Conservation (phyloP, 2,888 invertebrate genomes). For the Bedellia somnulentella region DNA sequence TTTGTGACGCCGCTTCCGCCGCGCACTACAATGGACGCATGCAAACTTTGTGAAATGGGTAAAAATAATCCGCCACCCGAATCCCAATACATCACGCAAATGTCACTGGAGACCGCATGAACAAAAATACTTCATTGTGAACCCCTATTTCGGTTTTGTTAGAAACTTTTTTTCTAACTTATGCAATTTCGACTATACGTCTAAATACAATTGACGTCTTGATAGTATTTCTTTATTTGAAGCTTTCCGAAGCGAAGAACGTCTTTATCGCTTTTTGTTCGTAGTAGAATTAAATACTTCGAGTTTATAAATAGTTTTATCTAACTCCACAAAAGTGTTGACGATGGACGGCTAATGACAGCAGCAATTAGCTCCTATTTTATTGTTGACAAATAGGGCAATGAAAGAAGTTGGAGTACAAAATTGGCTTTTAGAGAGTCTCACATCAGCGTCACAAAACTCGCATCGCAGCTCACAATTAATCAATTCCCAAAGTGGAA, state of each 20-base stretch:
- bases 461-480: conserved; percentile 24
- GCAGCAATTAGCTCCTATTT: conserved; percentile 30
- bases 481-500: conserved; percentile 51
- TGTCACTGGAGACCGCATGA: conserved; percentile 56
- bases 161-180: conserved; percentile 44
- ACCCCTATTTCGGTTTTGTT: conserved; percentile 36
- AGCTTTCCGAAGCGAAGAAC: too few relatives aligned
- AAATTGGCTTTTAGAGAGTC: conserved; percentile 29
- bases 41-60: conserved; percentile 58
- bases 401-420: conserved; percentile 19
- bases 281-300: too few relatives aligned
- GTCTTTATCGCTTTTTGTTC: too few relatives aligned
- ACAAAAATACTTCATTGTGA: conserved; percentile 57
- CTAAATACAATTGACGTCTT: too few relatives aligned
- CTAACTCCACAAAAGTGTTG: too few relatives aligned
- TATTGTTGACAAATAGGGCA: conserved; percentile 29
- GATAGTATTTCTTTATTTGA: too few relatives aligned
- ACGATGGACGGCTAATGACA: conserved; percentile 23
- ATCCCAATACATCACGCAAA: conserved; percentile 56
- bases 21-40: conserved; percentile 51
- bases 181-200: conserved; percentile 44
- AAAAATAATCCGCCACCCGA: conserved; percentile 53
- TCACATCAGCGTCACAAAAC: conserved; percentile 21
- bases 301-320: too few relatives aligned
- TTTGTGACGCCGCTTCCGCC: conserved; percentile 54